These are phyloP conservation scores for Andrena haemorrhoa DNA, from an alignment of 2,888 invertebrate genomes.

Conservation along the genomic window DNA sequence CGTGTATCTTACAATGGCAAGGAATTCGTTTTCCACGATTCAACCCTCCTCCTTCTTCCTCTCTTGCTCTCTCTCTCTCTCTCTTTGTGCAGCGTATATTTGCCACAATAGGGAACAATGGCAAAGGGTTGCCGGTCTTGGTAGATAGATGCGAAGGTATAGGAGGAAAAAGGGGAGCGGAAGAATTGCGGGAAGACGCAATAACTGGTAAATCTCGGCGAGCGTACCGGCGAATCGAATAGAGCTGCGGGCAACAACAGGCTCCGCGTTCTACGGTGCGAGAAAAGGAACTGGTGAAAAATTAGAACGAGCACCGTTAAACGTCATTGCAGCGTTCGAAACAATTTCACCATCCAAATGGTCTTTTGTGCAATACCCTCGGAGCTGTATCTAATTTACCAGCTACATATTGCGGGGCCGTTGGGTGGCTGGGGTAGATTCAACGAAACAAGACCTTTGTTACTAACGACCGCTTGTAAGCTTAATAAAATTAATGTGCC, in stretches of 20 bases:
- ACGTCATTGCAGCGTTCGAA: not conserved
- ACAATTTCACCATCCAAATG: not conserved
- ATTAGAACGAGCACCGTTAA: slow-evolving; percentile 1
- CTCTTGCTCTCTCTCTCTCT: not conserved
- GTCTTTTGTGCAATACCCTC: not conserved
- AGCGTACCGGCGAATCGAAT: slow-evolving; percentile 51
- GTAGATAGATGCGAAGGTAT: slow-evolving; percentile 55
- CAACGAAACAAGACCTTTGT: too few species aligned
- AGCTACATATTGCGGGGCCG: too few species aligned
- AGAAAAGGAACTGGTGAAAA: not conserved
- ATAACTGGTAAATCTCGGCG: slow-evolving; percentile 65
- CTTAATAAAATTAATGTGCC: too few species aligned
- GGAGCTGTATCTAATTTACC: too few species aligned
- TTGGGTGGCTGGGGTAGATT: too few species aligned
- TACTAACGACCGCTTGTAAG: too few species aligned
- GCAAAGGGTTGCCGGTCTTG: slow-evolving; percentile 56
- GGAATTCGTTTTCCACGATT: slow-evolving; percentile 69
- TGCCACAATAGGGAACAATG: slow-evolving; percentile 70
- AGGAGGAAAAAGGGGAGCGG: slow-evolving; percentile 55
- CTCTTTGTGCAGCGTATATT: slow-evolving; percentile 39
- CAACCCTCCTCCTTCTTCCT: not conserved
- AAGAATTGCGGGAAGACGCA: slow-evolving; percentile 66
- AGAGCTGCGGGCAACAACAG: slow-evolving; percentile 14
- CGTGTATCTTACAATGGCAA: slow-evolving; percentile 65
- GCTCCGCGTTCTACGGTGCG: not conserved